phyloP scores from a whole-genome alignment of 2,113 vertebrate species.

The Amblyornis subalaris region DNA sequence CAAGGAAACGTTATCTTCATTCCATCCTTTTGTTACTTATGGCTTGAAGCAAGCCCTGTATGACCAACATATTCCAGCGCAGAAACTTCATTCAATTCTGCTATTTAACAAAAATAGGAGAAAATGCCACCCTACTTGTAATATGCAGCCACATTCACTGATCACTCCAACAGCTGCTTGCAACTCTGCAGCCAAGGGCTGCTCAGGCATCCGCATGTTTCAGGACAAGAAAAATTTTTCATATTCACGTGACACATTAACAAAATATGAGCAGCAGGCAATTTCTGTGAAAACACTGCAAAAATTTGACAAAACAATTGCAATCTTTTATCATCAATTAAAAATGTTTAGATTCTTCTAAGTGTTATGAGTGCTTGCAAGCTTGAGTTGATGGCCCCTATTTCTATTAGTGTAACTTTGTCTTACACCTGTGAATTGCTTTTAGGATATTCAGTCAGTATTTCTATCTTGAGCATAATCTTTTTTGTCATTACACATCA shows the following conservation, averaged over 20 bases:
- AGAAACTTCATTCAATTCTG: not conserved
- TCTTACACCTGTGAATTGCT: not conserved
- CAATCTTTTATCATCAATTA: not conserved
- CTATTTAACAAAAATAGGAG: not conserved
- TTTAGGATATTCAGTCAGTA: not conserved
- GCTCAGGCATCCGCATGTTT: fast-evolving
- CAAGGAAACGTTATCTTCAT: not conserved
- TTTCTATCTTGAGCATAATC: not conserved
- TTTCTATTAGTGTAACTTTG: not conserved
- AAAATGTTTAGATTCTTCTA: not conserved
- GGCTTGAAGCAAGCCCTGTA: not conserved
- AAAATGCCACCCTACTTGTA: not conserved
- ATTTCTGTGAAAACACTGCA: not conserved
- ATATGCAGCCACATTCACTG: not conserved
- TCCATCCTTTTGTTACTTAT: not conserved
- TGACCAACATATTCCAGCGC: not conserved
- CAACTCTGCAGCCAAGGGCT: not conserved
- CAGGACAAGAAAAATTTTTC: not conserved
- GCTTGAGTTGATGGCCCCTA: not conserved
- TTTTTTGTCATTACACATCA: not conserved
- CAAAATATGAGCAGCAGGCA: not conserved
- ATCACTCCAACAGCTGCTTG: not conserved
- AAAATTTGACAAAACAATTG: not conserved
- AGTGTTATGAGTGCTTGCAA: not conserved
- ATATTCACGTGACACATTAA: not conserved